These are phyloP conservation scores for Oscheius sp. DNA, from an alignment of 2,888 invertebrate species.

Conservation along the genomic window DNA sequence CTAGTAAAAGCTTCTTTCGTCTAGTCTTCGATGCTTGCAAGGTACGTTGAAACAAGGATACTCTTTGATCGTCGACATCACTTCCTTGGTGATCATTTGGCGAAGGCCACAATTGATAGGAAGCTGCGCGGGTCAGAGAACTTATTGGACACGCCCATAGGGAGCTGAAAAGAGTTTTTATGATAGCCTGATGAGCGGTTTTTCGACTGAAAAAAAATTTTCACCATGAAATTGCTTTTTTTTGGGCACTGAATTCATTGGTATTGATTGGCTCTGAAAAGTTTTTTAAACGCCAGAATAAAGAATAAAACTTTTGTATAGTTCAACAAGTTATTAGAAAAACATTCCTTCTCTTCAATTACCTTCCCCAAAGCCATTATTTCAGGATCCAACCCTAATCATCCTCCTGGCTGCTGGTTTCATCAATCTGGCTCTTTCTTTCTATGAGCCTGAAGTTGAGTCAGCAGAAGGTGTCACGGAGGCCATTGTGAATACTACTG, in stretches of 20 bases:
- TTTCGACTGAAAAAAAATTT: too few species aligned
- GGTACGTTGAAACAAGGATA: conserved; percentile 41
- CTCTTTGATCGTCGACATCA: neutral
- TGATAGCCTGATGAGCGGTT: too few species aligned
- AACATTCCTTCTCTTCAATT: neutral
- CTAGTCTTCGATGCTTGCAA: conserved; percentile 61
- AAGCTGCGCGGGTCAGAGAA: neutral
- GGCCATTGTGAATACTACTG: conserved; percentile 34
- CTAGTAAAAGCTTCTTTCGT: conserved; percentile 61
- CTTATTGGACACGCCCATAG: neutral
- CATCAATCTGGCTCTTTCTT: conserved; percentile 66
- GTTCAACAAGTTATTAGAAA: too few species aligned
- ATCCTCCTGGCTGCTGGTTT: conserved; percentile 66
- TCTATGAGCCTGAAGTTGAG: conserved; percentile 62
- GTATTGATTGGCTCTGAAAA: too few species aligned
- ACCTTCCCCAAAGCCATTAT: neutral
- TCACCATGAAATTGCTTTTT: too few species aligned
- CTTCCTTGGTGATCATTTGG: neutral
- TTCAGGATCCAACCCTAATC: conserved; percentile 68
- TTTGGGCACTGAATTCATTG: too few species aligned
- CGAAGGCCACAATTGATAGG: neutral
- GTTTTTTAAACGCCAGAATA: neutral
- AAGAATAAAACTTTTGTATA: too few species aligned
- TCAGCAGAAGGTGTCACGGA: conserved; percentile 17
- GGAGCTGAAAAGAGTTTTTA: neutral